A percentile compares a stretch with the other conserved stretches of the same genome.
Evolutionary conservation across 2,113 vertebrate genomes (phyloP).

Genomic region (Atractosteus spatula): DNA sequence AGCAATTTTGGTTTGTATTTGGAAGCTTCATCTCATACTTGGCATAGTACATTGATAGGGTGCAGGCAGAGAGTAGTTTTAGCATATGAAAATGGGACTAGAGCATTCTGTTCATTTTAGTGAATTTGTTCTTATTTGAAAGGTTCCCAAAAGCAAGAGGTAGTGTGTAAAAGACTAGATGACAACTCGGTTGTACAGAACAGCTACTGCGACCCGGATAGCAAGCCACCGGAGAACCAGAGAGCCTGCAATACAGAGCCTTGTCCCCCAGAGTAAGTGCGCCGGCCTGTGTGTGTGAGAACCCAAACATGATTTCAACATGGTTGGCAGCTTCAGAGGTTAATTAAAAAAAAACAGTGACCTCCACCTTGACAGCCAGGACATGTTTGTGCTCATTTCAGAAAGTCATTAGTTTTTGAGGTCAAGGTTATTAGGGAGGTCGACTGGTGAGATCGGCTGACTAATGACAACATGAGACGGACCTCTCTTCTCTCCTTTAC

Average conservation of each 20-base stretch:
- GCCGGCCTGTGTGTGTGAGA: not conserved
- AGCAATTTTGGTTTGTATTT: too few relatives aligned
- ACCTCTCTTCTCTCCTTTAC: too few relatives aligned
- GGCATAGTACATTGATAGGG: too few relatives aligned
- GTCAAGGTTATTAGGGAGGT: not conserved
- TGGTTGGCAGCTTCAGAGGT: too few relatives aligned
- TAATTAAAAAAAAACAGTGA: not conserved
- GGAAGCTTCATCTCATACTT: too few relatives aligned
- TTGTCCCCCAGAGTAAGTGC: constrained; percentile 96
- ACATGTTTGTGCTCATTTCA: not conserved
- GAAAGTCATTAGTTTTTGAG: not conserved
- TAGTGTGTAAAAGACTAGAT: constrained; percentile 90
- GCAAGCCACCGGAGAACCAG: constrained; percentile 91
- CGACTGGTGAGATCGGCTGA: not conserved
- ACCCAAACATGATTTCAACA: too few relatives aligned
- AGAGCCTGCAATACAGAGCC: constrained; percentile 90
- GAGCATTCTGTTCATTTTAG: not conserved
- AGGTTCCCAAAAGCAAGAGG: constrained; percentile 93
- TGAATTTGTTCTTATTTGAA: constrained; percentile 2
- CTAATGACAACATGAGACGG: not conserved
- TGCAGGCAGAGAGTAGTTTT: too few relatives aligned
- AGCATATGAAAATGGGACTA: too few relatives aligned
- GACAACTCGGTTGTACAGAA: constrained; percentile 93
- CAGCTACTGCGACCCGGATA: constrained; percentile 91
- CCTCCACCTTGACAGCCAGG: not conserved